These are phyloP conservation scores for Nannobrachium achirus DNA, from an alignment of 2,113 vertebrate species.

Conservation along the genomic window DNA sequence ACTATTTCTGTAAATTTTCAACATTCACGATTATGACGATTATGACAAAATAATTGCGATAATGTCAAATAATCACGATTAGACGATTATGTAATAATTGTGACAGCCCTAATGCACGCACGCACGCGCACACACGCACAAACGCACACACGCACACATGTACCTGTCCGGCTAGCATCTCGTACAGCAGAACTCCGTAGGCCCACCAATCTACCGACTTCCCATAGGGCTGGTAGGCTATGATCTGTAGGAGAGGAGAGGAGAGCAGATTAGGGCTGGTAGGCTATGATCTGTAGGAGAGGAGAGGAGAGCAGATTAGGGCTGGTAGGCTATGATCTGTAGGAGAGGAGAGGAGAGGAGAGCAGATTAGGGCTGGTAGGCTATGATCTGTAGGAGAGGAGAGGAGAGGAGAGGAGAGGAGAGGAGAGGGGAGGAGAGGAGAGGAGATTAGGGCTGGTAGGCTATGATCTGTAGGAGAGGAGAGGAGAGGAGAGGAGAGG, in stretches of 20 bases:
- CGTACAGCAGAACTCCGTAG: constrained; percentile 95
- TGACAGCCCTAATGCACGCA: too few relatives aligned
- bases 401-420: neutral
- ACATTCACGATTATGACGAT: too few relatives aligned
- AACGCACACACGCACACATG: constrained; percentile 25
- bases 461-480: neutral
- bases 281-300: neutral
- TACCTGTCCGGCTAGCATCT: constrained; percentile 98
- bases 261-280: neutral
- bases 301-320: too few relatives aligned
- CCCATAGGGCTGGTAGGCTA: constrained; percentile 97
- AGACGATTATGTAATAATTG: too few relatives aligned
- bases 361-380: neutral
- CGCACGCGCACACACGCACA: neutral
- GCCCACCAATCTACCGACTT: constrained; percentile 99
- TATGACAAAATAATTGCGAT: too few relatives aligned
- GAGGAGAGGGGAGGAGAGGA: neutral
- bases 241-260: constrained; percentile 84
- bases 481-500: too few relatives aligned
- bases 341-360: neutral
- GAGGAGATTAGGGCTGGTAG: too few relatives aligned
- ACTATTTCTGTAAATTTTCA: too few relatives aligned
- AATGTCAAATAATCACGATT: too few relatives aligned
- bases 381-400: too few relatives aligned
- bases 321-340: too few relatives aligned